Base-by-base conservation (phyloP, 1,140 invertebrate genomes). In the Chironomus striatipennis region DNA sequence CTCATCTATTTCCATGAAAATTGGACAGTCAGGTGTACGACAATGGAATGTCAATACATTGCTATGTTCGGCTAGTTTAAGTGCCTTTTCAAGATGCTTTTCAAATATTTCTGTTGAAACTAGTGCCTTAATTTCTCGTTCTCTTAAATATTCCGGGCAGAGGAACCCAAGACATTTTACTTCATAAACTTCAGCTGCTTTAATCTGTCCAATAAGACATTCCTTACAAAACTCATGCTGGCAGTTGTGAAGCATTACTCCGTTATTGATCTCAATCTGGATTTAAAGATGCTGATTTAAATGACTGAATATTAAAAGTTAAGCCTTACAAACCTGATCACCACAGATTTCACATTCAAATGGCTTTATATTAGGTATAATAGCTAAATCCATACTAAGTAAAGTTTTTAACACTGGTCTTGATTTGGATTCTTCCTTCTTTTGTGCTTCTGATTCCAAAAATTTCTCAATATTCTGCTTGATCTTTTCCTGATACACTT, bases 1-100 rank as follows among this genome's bases (percentile, higher is more conserved):
- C 78, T 95, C 93, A 76, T 96, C 94, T 81, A 91, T 93, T 77
- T 95, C 89, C 79, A 93, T 95, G 93, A 94, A 97, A 15, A 93
- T 93, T 47, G 84, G 87, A 81, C 96, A 98, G 83, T 97, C 91
- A 0, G 90, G 87, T 0, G 94, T 95, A 82, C 94, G 93, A 82
- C 95, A 98, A 79, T 97, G 95, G 83, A 96, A 96, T 17, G 93
- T 90, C 79, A 96, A 94, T 34, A 87, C 85, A 42, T 90, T 92
- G 77, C 89, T 89, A 80, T 89, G 91, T 82, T 96, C 93, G 6
- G 94, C 94, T 75, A 90, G 87, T 21, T 89, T 86, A 20, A 97
- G 86, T n/a, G 93, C 92, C 78, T 91, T 89, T 20, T 90, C 89
- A n/a, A 96, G 83, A 84, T 93, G 90, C 74, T 89, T 87, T 77